Conservation (phyloP, 2,888 invertebrate species). For the Alloscopus bannaensis region DNA sequence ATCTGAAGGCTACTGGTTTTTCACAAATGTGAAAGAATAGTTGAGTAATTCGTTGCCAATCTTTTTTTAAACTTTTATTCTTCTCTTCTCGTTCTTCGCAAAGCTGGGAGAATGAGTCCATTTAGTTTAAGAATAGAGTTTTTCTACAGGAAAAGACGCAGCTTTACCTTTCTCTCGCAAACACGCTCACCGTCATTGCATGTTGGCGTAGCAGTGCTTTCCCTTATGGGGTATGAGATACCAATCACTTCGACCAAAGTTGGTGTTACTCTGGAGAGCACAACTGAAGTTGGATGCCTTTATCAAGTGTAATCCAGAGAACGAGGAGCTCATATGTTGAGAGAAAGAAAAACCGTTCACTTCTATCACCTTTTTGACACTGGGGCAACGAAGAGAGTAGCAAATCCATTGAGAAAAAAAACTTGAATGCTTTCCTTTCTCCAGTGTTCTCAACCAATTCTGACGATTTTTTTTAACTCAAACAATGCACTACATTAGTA, state of each 20-base stretch:
- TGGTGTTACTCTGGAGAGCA: constrained; percentile 31
- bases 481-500: constrained; percentile 44
- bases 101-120: constrained; percentile 16
- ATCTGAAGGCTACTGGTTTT: no score
- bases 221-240: no score
- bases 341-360: constrained; percentile 65
- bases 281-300: neutral
- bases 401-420: constrained; percentile 62
- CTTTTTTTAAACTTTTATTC: constrained; percentile 13
- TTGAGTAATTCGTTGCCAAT: constrained; percentile 34
- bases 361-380: constrained; percentile 66
- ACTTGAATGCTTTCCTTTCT: constrained; percentile 51
- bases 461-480: neutral
- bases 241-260: constrained; percentile 48
- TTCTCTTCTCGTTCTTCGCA: neutral
- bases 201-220: constrained; percentile 36
- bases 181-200: no score
- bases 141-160: constrained; percentile 41
- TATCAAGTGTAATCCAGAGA: constrained; percentile 64
- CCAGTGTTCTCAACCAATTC: constrained; percentile 34
- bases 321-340: constrained; percentile 66
- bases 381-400: constrained; percentile 55
- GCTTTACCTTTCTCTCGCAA: constrained; percentile 48
- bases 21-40: no score
- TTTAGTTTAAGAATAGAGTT: constrained; percentile 27